These are phyloP conservation scores for Sternotherus odoratus DNA, from an alignment of 2,797 vertebrate genomes.

Conservation along the genomic window DNA sequence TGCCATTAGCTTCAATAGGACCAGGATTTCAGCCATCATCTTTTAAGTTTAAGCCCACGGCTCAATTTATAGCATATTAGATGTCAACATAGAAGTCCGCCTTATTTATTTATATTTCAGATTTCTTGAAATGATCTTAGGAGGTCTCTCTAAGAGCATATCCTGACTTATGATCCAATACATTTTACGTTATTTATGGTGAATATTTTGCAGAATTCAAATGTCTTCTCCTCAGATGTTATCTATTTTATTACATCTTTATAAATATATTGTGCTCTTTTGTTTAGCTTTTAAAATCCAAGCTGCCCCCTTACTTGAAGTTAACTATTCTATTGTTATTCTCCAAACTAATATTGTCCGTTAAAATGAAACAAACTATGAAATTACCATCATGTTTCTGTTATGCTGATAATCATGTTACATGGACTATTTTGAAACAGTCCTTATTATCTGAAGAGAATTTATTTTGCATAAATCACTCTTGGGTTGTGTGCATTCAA, in stretches of 20 bases:
- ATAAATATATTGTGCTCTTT: constrained; percentile 15
- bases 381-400: not conserved
- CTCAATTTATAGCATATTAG: not conserved
- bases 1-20: not conserved
- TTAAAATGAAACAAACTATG: not conserved
- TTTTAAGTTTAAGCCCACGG: not conserved
- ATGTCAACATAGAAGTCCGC: not conserved
- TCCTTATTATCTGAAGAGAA: not conserved
- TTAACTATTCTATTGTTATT: not conserved
- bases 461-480: constrained; percentile 13
- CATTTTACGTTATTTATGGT: constrained; percentile 12
- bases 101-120: not conserved
- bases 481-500: constrained; percentile 63
- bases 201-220: constrained; percentile 30
- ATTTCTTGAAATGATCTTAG: not conserved
- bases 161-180: not conserved
- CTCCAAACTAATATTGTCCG: not conserved
- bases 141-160: not conserved
- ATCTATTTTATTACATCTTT: not conserved
- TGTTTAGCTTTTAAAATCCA: not conserved
- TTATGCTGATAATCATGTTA: not conserved
- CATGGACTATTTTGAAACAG: constrained; percentile 6
- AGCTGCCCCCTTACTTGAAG: not conserved
- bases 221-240: constrained; percentile 21
- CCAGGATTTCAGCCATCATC: not conserved